Percentiles rank a stretch among this genome's conserved stretches.
These are phyloP conservation scores for Semaprochilodus insignis DNA, from an alignment of 2,797 vertebrate genomes.

Conservation along the genomic window DNA sequence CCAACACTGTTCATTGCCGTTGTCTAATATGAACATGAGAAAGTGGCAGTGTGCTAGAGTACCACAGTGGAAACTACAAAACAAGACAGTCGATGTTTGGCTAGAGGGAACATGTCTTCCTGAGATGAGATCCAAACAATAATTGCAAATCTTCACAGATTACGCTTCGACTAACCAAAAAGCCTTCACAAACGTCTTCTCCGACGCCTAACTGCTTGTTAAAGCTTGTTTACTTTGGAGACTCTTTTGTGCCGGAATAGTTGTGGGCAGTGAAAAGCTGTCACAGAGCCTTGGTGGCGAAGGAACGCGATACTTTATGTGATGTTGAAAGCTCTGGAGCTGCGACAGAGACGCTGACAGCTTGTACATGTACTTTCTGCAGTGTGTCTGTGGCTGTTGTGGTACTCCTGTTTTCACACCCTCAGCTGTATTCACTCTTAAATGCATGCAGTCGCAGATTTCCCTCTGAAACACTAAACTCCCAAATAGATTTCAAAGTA, in stretches of 20 bases:
- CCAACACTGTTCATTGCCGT: not conserved
- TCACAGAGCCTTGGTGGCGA: constrained; percentile 48
- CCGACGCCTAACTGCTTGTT: constrained; percentile 59
- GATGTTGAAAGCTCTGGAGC: constrained; percentile 46
- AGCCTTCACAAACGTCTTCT: constrained; percentile 49
- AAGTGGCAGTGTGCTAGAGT: not conserved
- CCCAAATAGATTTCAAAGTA: constrained; percentile 42
- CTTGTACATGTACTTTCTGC: constrained; percentile 31
- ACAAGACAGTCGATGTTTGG: constrained; percentile 42
- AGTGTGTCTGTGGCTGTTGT: constrained; percentile 16
- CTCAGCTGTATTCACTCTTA: constrained; percentile 7
- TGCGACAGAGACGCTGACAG: constrained; percentile 37
- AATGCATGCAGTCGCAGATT: not conserved
- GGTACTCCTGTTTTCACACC: constrained; percentile 38
- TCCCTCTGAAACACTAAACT: constrained; percentile 23
- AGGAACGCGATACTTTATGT: constrained; percentile 46
- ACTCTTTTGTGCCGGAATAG: constrained; percentile 65
- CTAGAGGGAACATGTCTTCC: constrained; percentile 27
- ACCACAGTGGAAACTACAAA: not conserved
- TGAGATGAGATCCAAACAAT: constrained; percentile 55
- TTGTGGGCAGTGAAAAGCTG: constrained; percentile 58
- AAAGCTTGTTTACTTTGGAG: constrained; percentile 61
- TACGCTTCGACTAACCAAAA: constrained; percentile 57
- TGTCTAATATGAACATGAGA: not conserved
- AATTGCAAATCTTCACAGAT: constrained; percentile 58